These are phyloP conservation scores for Agrenia bidenticulata DNA, from an alignment of 2,888 invertebrate species.

Conservation along the genomic window DNA sequence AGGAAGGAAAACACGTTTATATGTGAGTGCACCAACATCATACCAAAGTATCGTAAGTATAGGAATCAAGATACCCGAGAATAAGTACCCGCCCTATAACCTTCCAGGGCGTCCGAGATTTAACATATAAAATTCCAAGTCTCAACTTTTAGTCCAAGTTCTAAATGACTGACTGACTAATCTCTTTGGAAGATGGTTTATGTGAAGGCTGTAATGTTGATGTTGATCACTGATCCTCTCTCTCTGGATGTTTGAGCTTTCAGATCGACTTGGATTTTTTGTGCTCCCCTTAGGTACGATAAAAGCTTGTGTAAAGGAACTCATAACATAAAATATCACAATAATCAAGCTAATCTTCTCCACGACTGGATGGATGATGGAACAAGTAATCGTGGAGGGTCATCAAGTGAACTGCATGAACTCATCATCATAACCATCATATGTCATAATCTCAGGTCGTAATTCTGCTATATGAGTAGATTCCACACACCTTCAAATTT, in stretches of 20 bases:
- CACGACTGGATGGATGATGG: too few relatives aligned
- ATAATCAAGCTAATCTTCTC: too few relatives aligned
- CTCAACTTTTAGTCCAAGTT: too few relatives aligned
- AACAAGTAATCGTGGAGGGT: not conserved
- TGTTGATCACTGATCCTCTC: too few relatives aligned
- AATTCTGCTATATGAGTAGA: not conserved
- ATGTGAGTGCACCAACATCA: not conserved
- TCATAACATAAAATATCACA: too few relatives aligned
- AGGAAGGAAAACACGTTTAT: slow-evolving; percentile 21
- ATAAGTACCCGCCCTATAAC: slow-evolving; percentile 2
- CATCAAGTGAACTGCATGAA: slow-evolving; percentile 37
- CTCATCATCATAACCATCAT: slow-evolving; percentile 51
- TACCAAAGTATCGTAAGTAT: not conserved
- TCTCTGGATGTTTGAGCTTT: too few relatives aligned
- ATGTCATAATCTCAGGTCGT: slow-evolving; percentile 35
- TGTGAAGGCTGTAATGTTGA: too few relatives aligned
- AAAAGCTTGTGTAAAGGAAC: too few relatives aligned
- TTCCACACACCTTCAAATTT: slow-evolving; percentile 32
- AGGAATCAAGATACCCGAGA: slow-evolving; percentile 6
- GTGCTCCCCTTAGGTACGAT: too few relatives aligned
- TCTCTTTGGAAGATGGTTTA: slow-evolving; percentile 30
- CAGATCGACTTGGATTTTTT: too few relatives aligned
- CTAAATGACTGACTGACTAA: slow-evolving; percentile 39
- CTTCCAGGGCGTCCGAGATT: slow-evolving; percentile 30
- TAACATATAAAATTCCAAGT: too few relatives aligned